These are phyloP conservation scores for Desoria tigrina DNA, from an alignment of 2,888 invertebrate genomes.

Conservation along the genomic window DNA sequence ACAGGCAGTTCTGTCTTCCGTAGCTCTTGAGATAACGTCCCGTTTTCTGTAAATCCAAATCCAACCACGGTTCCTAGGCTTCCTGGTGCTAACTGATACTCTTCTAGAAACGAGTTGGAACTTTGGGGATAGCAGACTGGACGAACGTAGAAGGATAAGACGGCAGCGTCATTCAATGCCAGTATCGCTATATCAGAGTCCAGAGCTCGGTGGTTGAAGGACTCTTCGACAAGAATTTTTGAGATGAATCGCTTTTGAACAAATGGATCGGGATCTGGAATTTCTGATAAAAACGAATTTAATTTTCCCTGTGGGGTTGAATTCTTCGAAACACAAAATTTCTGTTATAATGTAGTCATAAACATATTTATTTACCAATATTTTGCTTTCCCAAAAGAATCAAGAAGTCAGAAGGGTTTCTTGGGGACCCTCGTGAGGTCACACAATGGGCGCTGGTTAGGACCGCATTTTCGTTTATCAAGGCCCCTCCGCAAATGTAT, in stretches of 20 bases:
- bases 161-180: constrained; percentile 57
- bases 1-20: constrained; percentile 51
- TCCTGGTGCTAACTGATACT: constrained; percentile 52
- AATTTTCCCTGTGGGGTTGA: not conserved
- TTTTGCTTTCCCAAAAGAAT: constrained; percentile 51
- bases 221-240: constrained; percentile 49
- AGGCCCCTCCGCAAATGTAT: constrained; percentile 61
- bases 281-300: constrained; percentile 26
- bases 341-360: not conserved
- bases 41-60: constrained; percentile 65
- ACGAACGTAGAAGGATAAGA: constrained; percentile 58
- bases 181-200: constrained; percentile 64
- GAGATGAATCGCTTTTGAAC: constrained; percentile 46
- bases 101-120: constrained; percentile 51
- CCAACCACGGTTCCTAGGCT: constrained; percentile 57
- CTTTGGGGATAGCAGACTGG: constrained; percentile 60
- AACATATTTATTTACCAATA: constrained; percentile 30
- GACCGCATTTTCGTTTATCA: constrained; percentile 59
- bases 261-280: constrained; percentile 51
- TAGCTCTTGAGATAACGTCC: constrained; percentile 52
- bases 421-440: constrained; percentile 39
- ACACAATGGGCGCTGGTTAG: constrained; percentile 55
- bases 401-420: constrained; percentile 44
- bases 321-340: too few species aligned
- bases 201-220: constrained; percentile 49